Percentiles rank a stretch among this genome's conserved stretches.
These are phyloP conservation scores for Cephus rjabovi DNA, from an alignment of 2,888 invertebrate genomes.

Conservation along the genomic window DNA sequence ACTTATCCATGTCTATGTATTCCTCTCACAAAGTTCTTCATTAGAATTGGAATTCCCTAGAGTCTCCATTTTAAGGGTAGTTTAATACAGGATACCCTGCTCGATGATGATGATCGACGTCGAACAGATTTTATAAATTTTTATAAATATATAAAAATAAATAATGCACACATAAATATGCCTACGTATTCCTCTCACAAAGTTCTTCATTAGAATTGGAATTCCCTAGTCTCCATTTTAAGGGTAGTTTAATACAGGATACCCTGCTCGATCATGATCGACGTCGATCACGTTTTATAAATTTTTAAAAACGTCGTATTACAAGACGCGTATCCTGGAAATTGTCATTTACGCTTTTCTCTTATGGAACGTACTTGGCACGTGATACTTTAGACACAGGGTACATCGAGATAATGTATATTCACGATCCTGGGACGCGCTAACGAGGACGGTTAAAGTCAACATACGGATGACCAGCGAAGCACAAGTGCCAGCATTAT, in stretches of 20 bases:
- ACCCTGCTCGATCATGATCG: no score
- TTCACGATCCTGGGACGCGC: constrained; percentile 15
- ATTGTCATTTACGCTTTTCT: not conserved
- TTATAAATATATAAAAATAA: not conserved
- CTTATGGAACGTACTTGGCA: constrained; percentile 11
- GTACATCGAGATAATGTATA: constrained; percentile 19
- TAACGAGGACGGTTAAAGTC: constrained; percentile 24
- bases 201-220: not conserved
- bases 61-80: not conserved
- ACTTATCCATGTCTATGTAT: not conserved
- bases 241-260: not conserved
- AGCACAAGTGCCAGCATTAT: constrained; percentile 25
- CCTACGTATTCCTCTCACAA: not conserved
- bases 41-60: not conserved
- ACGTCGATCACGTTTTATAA: not conserved
- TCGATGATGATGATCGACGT: not conserved
- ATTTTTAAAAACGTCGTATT: not conserved
- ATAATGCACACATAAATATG: no score
- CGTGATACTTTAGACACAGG: constrained; percentile 24
- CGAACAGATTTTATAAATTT: not conserved
- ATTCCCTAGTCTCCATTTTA: not conserved
- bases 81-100: not conserved
- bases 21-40: not conserved
- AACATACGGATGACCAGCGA: constrained; percentile 18
- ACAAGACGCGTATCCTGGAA: not conserved